Evolutionary conservation across 2,888 invertebrate species (phyloP).

Genomic region (Leptodirus hochenwartii): DNA sequence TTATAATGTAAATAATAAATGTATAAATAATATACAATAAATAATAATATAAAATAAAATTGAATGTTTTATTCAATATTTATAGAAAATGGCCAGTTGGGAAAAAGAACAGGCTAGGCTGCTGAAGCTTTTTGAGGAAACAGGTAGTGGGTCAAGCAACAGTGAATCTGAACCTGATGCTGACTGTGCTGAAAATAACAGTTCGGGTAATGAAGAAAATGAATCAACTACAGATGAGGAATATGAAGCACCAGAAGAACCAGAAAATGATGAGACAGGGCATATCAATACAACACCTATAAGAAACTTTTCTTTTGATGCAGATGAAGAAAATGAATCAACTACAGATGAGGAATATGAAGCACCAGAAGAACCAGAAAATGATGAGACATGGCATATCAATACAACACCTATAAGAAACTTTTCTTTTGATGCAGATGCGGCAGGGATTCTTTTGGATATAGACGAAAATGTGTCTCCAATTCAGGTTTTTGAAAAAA

Average conservation of each 20-base stretch:
- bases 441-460: slow-evolving; percentile 17
- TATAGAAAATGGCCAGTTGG: slow-evolving; percentile 11
- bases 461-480: slow-evolving; percentile 13
- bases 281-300: slow-evolving; percentile 12
- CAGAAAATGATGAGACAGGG: slow-evolving; percentile 12
- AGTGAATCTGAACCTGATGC: slow-evolving; percentile 12
- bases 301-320: slow-evolving; percentile 11
- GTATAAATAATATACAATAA: too few relatives aligned
- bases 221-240: slow-evolving; percentile 13
- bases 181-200: slow-evolving; percentile 13
- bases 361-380: slow-evolving; percentile 12
- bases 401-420: slow-evolving; percentile 12
- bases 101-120: slow-evolving; percentile 11
- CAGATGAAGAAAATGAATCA: slow-evolving; percentile 12
- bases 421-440: slow-evolving; percentile 10
- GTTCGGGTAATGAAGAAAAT: slow-evolving; percentile 13
- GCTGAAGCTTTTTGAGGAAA: slow-evolving; percentile 12
- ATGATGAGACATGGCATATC: slow-evolving; percentile 12
- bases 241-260: slow-evolving; percentile 12
- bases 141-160: slow-evolving; percentile 11
- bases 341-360: slow-evolving; percentile 13
- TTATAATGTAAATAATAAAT: slow-evolving; percentile 5
- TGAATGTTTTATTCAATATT: slow-evolving; percentile 11
- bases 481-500: slow-evolving; percentile 13
- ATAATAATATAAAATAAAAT: slow-evolving; percentile 6